Evolutionary conservation across 2,888 invertebrate genomes (phyloP).

Genomic region (Agrilus cyanescens): DNA sequence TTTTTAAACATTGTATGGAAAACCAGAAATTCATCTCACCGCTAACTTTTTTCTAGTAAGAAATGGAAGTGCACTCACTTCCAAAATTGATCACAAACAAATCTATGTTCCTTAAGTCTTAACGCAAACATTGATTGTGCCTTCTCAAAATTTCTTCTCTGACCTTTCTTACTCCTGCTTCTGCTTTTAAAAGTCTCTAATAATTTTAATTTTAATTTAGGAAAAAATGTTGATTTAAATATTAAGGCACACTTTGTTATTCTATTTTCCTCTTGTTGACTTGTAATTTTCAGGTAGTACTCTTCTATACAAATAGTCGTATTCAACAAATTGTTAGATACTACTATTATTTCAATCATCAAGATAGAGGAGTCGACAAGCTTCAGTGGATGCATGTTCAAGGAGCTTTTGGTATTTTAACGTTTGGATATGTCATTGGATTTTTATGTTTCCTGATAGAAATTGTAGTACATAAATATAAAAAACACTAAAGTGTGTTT

Average conservation of each 20-base stretch:
- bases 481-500: background rate
- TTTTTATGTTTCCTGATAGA: conserved; percentile 21
- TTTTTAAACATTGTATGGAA: too few relatives aligned
- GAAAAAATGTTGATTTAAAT: background rate
- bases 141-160: too few relatives aligned
- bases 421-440: conserved; percentile 21
- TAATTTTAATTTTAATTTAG: conserved; percentile 2
- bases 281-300: conserved; percentile 37
- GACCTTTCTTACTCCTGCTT: too few relatives aligned
- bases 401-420: conserved; percentile 27
- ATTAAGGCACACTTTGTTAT: background rate
- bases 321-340: conserved; percentile 42
- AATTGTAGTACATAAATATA: conserved; percentile 7
- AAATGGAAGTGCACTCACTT: too few relatives aligned
- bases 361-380: conserved; percentile 17
- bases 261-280: conserved; percentile 1
- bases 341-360: conserved; percentile 20
- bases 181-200: too few relatives aligned
- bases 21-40: too few relatives aligned
- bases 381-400: conserved; percentile 27
- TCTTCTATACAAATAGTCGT: conserved; percentile 39
- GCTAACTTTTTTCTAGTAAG: too few relatives aligned
- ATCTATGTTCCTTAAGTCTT: too few relatives aligned
- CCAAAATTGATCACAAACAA: too few relatives aligned
- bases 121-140: too few relatives aligned